Conservation (phyloP, 2,113 vertebrate species). For the Picathartes gymnocephalus region DNA sequence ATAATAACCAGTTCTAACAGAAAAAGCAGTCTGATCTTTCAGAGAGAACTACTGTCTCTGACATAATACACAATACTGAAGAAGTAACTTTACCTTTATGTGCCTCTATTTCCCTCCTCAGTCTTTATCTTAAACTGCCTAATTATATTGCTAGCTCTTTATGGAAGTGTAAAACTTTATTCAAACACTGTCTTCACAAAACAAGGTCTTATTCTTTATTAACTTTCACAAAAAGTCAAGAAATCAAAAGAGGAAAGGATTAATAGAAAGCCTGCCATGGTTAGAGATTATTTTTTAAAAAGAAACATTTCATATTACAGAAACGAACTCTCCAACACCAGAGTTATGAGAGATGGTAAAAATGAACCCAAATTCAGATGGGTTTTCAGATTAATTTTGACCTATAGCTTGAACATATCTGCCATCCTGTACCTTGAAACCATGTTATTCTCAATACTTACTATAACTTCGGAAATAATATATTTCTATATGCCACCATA, state of each 20-base stretch:
- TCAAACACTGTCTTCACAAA: neutral
- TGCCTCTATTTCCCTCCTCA: neutral
- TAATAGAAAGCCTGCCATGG: neutral
- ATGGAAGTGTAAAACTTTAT: neutral
- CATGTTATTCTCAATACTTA: neutral
- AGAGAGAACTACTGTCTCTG: neutral
- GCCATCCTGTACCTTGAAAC: neutral
- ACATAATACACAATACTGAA: neutral
- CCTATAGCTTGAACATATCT: neutral
- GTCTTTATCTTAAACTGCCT: neutral
- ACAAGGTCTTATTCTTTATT: neutral
- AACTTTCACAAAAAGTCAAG: neutral
- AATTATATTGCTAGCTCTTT: neutral
- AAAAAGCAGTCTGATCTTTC: neutral
- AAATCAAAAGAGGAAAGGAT: neutral
- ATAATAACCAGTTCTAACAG: neutral
- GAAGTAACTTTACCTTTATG: neutral
- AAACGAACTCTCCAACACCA: neutral
- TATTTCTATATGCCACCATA: neutral
- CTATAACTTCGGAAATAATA: neutral
- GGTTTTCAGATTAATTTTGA: neutral
- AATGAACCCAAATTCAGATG: neutral
- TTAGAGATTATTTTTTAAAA: neutral
- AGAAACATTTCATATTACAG: neutral
- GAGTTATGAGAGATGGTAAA: neutral